phyloP scores from a whole-genome alignment of 23 tunicate genomes.

The Diplosoma virens region DNA sequence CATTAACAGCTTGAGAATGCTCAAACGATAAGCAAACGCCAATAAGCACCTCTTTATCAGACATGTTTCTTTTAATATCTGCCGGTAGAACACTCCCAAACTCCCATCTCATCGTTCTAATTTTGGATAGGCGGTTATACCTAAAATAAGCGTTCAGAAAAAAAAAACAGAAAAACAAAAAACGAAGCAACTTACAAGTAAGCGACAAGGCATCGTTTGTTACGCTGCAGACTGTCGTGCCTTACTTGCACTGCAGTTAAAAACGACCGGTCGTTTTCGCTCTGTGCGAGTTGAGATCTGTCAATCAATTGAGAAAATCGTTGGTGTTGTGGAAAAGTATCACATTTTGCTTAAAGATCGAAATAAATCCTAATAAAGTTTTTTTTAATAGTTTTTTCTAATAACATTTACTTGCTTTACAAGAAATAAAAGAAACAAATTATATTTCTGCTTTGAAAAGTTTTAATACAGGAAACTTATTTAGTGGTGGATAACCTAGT shows the following conservation, averaged over 20 bases:
- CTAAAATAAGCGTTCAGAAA: conserved; percentile 8
- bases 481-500: too few species aligned
- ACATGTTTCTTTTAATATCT: conserved; percentile 67
- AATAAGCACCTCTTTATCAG: conserved; percentile 70
- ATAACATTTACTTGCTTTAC: background rate
- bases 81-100: conserved; percentile 94
- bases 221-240: conserved; percentile 77
- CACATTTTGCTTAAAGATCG: too few species aligned
- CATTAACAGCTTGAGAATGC: too few species aligned
- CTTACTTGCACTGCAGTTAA: conserved; percentile 74
- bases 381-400: too few species aligned
- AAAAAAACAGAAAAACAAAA: background rate
- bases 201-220: conserved; percentile 87
- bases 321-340: too few species aligned
- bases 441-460: too few species aligned
- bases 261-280: conserved; percentile 49
- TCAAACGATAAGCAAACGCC: too few species aligned
- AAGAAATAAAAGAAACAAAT: background rate
- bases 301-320: background rate
- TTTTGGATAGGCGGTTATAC: conserved; percentile 72
- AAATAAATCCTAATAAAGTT: too few species aligned
- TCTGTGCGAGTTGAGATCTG: conserved; percentile 52
- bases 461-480: too few species aligned
- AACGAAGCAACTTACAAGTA: conserved; percentile 58
- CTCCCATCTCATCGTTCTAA: conserved; percentile 85